Conservation (phyloP, 2,113 vertebrate genomes). For the Gallinago jamesoni region DNA sequence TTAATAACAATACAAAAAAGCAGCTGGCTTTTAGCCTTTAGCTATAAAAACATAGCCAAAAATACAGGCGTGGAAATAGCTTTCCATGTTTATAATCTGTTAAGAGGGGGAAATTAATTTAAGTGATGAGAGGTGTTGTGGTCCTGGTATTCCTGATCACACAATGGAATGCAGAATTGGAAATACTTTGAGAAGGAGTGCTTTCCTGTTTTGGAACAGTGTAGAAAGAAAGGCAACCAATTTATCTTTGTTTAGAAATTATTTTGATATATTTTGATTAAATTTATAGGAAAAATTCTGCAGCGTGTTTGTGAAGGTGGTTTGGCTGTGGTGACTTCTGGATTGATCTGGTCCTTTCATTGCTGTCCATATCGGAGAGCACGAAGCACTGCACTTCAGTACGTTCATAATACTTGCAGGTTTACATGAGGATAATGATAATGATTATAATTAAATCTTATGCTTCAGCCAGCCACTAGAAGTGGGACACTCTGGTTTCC, state of each 20-base stretch:
- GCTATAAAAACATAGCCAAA: neutral
- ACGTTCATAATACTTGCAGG: neutral
- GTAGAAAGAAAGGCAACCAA: neutral
- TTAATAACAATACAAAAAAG: neutral
- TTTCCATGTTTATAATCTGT: neutral
- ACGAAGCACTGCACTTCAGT: neutral
- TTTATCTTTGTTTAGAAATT: neutral
- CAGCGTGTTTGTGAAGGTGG: neutral
- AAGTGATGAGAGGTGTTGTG: neutral
- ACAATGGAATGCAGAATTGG: neutral
- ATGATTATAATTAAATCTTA: neutral
- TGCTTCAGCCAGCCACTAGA: neutral
- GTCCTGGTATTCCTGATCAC: neutral
- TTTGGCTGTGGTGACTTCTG: neutral
- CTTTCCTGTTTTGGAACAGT: neutral
- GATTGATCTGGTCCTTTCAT: neutral
- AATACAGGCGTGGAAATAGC: neutral
- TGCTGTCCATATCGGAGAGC: fast-evolving
- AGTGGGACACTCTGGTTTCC: neutral
- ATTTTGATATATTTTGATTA: neutral
- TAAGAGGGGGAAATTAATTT: neutral
- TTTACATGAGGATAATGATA: neutral
- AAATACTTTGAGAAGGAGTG: neutral
- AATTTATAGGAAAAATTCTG: neutral
- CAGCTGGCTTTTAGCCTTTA: neutral